Evolutionary conservation across 2,797 vertebrate species (phyloP).

Genomic region (Semotilus atromaculatus): DNA sequence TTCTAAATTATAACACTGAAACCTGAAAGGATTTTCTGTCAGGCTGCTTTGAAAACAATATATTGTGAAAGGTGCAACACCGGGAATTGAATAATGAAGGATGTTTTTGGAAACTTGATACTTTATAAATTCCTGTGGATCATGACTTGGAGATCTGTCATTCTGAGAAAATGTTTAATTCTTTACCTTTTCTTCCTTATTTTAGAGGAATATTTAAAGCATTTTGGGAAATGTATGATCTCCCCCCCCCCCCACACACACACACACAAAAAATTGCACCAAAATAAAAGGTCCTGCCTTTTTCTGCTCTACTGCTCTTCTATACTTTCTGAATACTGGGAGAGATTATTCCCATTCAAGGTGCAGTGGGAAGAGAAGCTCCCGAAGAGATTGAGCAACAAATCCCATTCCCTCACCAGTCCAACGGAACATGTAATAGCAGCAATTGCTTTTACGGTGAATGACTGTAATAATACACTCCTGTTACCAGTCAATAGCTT

Average conservation of each 20-base stretch:
- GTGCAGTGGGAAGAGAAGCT: background rate
- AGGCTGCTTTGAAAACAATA: background rate
- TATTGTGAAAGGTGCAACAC: no score
- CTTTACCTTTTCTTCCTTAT: no score
- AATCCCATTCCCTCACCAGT: slow-evolving; percentile 36
- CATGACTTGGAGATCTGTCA: background rate
- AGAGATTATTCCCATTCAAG: slow-evolving; percentile 27
- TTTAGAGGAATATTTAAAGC: background rate
- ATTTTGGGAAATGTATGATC: background rate
- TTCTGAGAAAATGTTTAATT: background rate
- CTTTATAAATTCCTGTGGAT: background rate
- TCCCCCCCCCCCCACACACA: no score
- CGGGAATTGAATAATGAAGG: no score
- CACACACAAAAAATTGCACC: background rate
- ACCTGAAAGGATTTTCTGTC: background rate
- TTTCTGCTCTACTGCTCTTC: background rate
- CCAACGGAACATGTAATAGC: slow-evolving; percentile 39
- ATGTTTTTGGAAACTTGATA: no score
- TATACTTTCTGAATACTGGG: background rate
- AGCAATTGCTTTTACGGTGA: slow-evolving; percentile 37
- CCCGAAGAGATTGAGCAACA: slow-evolving; percentile 8
- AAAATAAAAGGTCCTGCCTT: background rate
- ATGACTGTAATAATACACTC: slow-evolving; percentile 35
- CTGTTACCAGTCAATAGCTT: slow-evolving; percentile 41
- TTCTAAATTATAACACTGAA: background rate